Conservation (phyloP, 2,797 vertebrate species). For the Eleutherodactylus coqui region DNA sequence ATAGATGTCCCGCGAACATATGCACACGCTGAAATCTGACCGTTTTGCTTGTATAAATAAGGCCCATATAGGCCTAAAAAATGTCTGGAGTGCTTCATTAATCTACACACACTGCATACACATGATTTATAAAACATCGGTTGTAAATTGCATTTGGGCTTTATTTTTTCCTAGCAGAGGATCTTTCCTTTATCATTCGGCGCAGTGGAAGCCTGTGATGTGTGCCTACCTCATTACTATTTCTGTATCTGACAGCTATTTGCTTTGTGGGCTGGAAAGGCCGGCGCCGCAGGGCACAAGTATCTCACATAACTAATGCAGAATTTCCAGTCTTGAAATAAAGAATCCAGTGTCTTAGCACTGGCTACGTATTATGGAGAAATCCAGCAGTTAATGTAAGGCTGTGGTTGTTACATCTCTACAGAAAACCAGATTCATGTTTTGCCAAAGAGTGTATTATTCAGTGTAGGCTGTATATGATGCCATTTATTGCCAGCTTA, state of each 20-base stretch:
- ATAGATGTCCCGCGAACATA: too few species aligned
- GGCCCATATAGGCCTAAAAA: too few species aligned
- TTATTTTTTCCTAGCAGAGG: neutral
- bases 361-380: neutral
- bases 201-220: neutral
- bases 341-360: neutral
- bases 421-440: neutral
- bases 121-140: too few species aligned
- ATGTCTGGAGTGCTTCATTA: too few species aligned
- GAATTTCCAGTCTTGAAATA: neutral
- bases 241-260: conserved; percentile 28
- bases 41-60: too few species aligned
- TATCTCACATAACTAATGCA: neutral
- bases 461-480: too few species aligned
- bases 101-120: too few species aligned
- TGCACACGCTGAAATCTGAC: too few species aligned
- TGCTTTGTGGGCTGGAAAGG: conserved; percentile 35
- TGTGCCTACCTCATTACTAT: conserved; percentile 4
- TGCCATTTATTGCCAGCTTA: too few species aligned
- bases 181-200: neutral
- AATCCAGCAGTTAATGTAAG: neutral
- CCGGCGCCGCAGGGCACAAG: neutral
- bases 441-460: neutral
- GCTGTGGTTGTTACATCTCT: neutral
- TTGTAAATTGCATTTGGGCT: neutral